Conservation (phyloP, 2,113 vertebrate species). For the Vireo altiloquus region DNA sequence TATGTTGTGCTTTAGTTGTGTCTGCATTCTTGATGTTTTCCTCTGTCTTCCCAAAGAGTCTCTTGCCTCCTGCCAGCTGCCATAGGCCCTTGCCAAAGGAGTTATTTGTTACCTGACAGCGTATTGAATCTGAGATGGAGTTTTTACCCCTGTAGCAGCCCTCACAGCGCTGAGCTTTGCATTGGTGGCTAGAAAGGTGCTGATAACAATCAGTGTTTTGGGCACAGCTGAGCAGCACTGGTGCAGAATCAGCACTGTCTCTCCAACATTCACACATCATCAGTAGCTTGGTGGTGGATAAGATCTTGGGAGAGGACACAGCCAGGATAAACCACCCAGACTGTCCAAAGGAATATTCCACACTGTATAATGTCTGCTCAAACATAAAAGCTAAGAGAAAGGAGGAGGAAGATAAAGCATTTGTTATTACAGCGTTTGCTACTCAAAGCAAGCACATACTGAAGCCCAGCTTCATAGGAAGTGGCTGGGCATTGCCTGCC, state of each 20-base stretch:
- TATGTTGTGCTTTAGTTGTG: background rate
- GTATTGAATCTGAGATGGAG: background rate
- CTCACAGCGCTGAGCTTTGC: background rate
- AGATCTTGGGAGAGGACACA: background rate
- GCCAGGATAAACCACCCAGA: background rate
- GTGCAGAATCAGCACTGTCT: background rate
- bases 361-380: background rate
- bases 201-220: background rate
- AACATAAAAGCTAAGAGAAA: background rate
- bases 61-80: constrained; percentile 20
- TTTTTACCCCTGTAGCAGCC: background rate
- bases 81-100: background rate
- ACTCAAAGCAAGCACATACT: fast-evolving
- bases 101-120: constrained; percentile 10
- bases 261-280: background rate
- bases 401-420: background rate
- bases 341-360: background rate
- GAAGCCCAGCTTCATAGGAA: background rate
- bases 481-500: background rate
- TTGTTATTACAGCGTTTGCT: background rate
- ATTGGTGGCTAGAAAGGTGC: background rate
- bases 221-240: background rate
- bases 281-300: background rate
- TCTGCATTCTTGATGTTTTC: background rate
- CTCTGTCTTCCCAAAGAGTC: background rate